A percentile compares a stretch with the other conserved stretches of the same genome.
Conservation (phyloP, 2,797 vertebrate species). For the Tragelaphus oryx region DNA sequence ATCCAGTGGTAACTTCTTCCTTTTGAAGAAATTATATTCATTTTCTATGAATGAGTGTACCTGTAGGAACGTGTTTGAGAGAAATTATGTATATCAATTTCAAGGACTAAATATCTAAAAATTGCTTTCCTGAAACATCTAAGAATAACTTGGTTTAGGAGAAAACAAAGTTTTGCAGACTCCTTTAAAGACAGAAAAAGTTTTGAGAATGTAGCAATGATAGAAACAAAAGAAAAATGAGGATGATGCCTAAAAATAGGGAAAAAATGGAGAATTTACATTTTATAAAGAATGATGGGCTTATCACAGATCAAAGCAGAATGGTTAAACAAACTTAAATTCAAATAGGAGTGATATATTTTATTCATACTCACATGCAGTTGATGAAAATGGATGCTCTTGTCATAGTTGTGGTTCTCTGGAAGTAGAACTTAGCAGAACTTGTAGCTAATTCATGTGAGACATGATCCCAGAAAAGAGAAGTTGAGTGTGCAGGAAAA, state of each 20-base stretch:
- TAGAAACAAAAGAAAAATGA: background rate
- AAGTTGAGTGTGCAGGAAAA: background rate
- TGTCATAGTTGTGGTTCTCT: background rate
- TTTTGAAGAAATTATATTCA: background rate
- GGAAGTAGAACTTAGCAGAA: background rate
- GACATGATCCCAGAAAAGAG: background rate
- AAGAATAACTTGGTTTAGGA: background rate
- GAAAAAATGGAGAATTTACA: background rate
- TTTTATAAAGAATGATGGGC: background rate
- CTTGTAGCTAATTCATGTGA: background rate
- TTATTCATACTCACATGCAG: background rate
- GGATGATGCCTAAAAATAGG: background rate
- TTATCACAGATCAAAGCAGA: background rate
- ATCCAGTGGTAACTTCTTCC: background rate
- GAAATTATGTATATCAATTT: background rate
- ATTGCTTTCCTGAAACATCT: background rate
- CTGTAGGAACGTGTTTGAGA: background rate
- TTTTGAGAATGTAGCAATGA: background rate
- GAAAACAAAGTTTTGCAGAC: background rate
- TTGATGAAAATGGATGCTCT: background rate
- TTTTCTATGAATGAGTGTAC: background rate
- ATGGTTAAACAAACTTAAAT: background rate
- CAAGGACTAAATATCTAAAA: background rate
- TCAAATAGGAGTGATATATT: background rate
- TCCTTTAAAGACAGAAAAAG: background rate